A percentile compares a stretch with the other conserved stretches of the same genome.
These are phyloP conservation scores for Rhipidura dahli DNA, from an alignment of 2,113 vertebrate species.

Conservation along the genomic window DNA sequence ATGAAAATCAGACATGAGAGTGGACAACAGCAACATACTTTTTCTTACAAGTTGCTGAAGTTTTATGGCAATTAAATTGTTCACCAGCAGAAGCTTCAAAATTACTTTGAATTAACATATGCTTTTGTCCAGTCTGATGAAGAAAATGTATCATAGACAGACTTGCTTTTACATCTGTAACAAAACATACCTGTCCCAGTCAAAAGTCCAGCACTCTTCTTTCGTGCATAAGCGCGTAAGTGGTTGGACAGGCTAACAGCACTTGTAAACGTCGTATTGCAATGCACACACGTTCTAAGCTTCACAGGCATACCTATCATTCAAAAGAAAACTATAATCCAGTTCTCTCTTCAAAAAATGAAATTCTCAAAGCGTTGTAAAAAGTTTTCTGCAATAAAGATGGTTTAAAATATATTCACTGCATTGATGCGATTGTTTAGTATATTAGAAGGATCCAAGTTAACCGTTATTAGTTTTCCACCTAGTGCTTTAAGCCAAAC, in stretches of 20 bases:
- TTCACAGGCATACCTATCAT: conserved; percentile 84
- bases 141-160: conserved; percentile 71
- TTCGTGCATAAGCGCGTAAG: conserved; percentile 83
- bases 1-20: conserved; percentile 66
- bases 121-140: conserved; percentile 75
- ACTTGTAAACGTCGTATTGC: conserved; percentile 93
- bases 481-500: conserved; percentile 65
- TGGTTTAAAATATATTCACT: conserved; percentile 71
- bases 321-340: conserved; percentile 84
- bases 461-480: conserved; percentile 63
- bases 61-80: conserved; percentile 59
- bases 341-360: conserved; percentile 79
- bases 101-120: conserved; percentile 68
- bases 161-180: conserved; percentile 76
- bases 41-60: conserved; percentile 75
- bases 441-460: conserved; percentile 62
- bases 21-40: conserved; percentile 70
- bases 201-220: conserved; percentile 86
- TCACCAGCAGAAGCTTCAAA: conserved; percentile 64
- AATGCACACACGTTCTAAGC: conserved; percentile 89
- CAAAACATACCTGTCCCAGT: conserved; percentile 84
- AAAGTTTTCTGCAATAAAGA: conserved; percentile 75
- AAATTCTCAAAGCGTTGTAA: conserved; percentile 76
- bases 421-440: conserved; percentile 63
- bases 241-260: conserved; percentile 92